These are phyloP conservation scores for Pseudonaja textilis DNA, from an alignment of 2,113 vertebrate species.

Conservation along the genomic window DNA sequence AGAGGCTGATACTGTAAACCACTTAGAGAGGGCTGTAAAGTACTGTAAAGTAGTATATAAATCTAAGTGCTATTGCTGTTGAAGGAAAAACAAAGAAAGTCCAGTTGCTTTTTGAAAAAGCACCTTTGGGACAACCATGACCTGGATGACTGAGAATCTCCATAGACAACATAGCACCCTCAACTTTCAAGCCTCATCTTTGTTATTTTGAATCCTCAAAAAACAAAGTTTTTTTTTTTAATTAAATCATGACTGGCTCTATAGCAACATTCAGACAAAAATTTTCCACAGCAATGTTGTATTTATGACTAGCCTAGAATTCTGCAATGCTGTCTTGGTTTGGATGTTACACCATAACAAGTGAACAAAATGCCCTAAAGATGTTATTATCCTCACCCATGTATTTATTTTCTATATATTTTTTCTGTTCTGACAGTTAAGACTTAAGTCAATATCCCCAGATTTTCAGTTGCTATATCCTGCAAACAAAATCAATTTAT, in stretches of 20 bases:
- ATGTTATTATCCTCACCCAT: background rate
- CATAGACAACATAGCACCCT: background rate
- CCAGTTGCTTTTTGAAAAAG: background rate
- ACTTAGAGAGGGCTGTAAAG: too few relatives aligned
- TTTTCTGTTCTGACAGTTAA: background rate
- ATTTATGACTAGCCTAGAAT: background rate
- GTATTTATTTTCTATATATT: background rate
- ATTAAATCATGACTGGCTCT: background rate
- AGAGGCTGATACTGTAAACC: too few relatives aligned
- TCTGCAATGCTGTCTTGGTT: background rate
- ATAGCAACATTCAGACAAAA: background rate
- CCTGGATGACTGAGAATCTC: background rate
- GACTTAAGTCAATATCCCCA: background rate
- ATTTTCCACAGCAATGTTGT: background rate
- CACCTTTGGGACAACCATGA: background rate
- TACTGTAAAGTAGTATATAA: too few relatives aligned
- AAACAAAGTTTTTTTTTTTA: too few relatives aligned
- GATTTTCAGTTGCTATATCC: background rate
- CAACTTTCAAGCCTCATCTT: background rate
- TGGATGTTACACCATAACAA: background rate
- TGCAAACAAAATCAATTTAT: background rate
- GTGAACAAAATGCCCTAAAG: background rate
- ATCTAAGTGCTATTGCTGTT: too few relatives aligned
- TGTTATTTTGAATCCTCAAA: too few relatives aligned
- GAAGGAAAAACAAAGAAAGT: too few relatives aligned